phyloP scores from a whole-genome alignment of 2,797 vertebrate species.

The Lycodopsis pacificus region DNA sequence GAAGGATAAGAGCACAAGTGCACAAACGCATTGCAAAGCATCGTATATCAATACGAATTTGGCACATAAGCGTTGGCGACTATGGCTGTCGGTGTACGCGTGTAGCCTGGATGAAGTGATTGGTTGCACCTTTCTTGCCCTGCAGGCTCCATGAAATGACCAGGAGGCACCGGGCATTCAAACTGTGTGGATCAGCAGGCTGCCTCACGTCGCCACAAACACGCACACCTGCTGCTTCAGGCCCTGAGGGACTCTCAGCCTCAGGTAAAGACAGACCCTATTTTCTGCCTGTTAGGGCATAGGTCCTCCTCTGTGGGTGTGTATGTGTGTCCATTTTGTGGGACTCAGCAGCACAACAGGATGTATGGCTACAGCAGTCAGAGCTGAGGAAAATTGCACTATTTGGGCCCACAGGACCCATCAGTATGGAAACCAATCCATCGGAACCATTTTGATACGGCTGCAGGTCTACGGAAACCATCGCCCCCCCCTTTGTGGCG shows the following conservation, averaged over 20 bases:
- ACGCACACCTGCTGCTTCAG: slow-evolving; percentile 53
- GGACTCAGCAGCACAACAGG: slow-evolving; percentile 72
- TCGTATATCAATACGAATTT: slow-evolving; percentile 15
- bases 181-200: slow-evolving; percentile 66
- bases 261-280: slow-evolving; percentile 75
- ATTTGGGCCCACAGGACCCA: slow-evolving; percentile 51
- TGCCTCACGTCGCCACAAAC: slow-evolving; percentile 17
- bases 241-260: slow-evolving; percentile 40
- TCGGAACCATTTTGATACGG: slow-evolving; percentile 68
- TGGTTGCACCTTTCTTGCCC: slow-evolving; percentile 64
- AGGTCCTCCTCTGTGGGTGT: slow-evolving; percentile 48
- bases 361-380: slow-evolving; percentile 51
- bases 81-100: slow-evolving; percentile 8
- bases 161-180: slow-evolving; percentile 54
- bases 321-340: slow-evolving; percentile 54
- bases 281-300: slow-evolving; percentile 84
- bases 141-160: slow-evolving; percentile 66
- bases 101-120: slow-evolving; percentile 52
- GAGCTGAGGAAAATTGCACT: slow-evolving; percentile 64
- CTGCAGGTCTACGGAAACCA: slow-evolving; percentile 66
- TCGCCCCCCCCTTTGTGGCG: slow-evolving; percentile 50
- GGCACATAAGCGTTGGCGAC: slow-evolving; percentile 7
- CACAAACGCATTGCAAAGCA: neutral
- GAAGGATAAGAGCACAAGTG: neutral
- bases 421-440: slow-evolving; percentile 70